Evolutionary conservation across 2,888 invertebrate species (phyloP).

Genomic region (Exocentrus adspersus): DNA sequence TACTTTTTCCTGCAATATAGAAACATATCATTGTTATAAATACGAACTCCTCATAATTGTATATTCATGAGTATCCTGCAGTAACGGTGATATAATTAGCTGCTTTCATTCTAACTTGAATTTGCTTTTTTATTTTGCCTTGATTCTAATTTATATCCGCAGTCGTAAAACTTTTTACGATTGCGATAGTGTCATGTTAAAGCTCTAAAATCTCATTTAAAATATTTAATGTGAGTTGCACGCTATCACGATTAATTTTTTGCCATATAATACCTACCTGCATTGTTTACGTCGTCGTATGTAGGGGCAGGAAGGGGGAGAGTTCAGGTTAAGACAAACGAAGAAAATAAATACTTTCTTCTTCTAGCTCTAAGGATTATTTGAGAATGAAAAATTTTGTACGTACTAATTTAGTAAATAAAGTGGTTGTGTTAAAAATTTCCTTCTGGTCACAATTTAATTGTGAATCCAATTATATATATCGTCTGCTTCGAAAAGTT

Average conservation of each 20-base stretch:
- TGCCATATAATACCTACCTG: conserved; percentile 6
- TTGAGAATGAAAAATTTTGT: background rate
- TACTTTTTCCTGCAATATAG: too few relatives aligned
- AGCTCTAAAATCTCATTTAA: conserved; percentile 28
- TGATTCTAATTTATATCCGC: conserved; percentile 14
- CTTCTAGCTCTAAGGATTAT: too few relatives aligned
- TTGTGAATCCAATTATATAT: conserved; percentile 10
- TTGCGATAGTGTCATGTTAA: conserved; percentile 30
- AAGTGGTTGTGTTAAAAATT: background rate
- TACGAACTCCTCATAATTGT: background rate
- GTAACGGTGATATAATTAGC: background rate
- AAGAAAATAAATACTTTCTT: background rate
- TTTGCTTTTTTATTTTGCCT: conserved; percentile 13
- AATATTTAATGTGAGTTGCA: conserved; percentile 17
- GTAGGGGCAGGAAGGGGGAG: too few relatives aligned
- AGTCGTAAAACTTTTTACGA: conserved; percentile 25
- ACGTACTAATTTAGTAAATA: background rate
- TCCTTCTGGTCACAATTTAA: background rate
- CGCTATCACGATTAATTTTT: conserved; percentile 17
- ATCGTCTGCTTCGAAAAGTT: conserved; percentile 10
- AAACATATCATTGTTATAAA: too few relatives aligned
- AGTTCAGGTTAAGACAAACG: too few relatives aligned
- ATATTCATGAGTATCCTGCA: background rate
- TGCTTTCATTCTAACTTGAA: conserved; percentile 15
- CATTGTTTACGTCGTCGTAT: background rate